Conservation (phyloP, 2,113 vertebrate genomes). For the Saimiri boliviensis region DNA sequence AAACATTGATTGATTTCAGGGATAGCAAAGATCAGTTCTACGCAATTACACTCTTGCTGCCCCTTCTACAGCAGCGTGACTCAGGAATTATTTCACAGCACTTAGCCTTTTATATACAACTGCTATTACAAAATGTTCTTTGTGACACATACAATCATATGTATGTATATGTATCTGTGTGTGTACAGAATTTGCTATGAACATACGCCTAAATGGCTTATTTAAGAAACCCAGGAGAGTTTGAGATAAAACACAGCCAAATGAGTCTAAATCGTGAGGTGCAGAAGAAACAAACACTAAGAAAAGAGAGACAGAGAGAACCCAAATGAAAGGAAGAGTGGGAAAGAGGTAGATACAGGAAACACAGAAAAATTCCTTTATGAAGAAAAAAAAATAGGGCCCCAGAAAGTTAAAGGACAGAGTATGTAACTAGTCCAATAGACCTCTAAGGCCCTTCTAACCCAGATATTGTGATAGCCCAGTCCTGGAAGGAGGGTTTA, state of each 20-base stretch:
- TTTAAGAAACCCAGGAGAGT: neutral
- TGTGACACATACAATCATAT: neutral
- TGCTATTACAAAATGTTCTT: conserved; percentile 4
- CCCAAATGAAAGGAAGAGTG: neutral
- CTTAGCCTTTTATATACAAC: neutral
- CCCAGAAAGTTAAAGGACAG: neutral
- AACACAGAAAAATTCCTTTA: neutral
- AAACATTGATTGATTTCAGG: conserved; percentile 71
- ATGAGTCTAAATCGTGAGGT: neutral
- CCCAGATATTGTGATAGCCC: conserved; percentile 5
- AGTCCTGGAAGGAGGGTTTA: conserved; percentile 72
- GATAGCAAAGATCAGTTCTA: conserved; percentile 76
- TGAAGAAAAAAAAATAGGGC: neutral
- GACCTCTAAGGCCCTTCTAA: neutral
- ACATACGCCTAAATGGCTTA: neutral
- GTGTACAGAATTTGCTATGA: neutral
- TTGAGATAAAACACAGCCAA: neutral
- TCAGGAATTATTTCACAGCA: conserved; percentile 59
- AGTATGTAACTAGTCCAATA: neutral
- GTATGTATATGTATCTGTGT: neutral
- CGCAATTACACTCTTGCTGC: conserved; percentile 68
- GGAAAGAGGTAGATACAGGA: neutral
- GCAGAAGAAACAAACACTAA: neutral
- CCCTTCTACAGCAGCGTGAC: neutral
- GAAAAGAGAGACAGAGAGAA: too few species aligned